Percentiles rank a stretch among this genome's conserved stretches.
phyloP scores from a whole-genome alignment of 2,113 vertebrate genomes.

The Micronisus gabar region DNA sequence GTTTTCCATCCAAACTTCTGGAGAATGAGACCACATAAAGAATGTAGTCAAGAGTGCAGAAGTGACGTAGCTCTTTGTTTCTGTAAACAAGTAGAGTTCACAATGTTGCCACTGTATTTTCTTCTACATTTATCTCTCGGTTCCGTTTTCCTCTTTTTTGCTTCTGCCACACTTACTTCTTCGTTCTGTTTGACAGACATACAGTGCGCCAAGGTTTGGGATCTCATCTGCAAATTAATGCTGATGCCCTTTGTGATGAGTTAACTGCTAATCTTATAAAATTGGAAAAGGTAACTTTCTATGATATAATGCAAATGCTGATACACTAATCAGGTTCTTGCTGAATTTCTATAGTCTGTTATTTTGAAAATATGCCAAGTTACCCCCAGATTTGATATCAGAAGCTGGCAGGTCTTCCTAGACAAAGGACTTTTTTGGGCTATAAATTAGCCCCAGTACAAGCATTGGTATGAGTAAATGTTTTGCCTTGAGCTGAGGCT shows the following conservation, averaged over 20 bases:
- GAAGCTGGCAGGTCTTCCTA: background rate
- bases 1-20: background rate
- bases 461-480: background rate
- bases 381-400: background rate
- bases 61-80: background rate
- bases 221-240: conserved; percentile 69
- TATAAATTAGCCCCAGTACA: background rate
- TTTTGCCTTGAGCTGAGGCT: background rate
- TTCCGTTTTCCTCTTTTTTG: background rate
- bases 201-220: conserved; percentile 40
- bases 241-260: conserved; percentile 81
- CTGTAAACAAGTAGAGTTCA: background rate
- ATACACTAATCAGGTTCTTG: background rate
- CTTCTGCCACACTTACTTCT: background rate
- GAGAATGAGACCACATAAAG: background rate
- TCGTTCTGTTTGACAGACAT: conserved; percentile 63
- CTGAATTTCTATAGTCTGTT: background rate
- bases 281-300: conserved; percentile 85
- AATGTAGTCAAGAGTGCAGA: background rate
- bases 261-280: conserved; percentile 86
- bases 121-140: background rate
- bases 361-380: background rate
- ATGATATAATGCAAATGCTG: background rate
- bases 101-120: background rate
- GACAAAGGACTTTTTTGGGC: background rate